Evolutionary conservation across 2,113 vertebrate species (phyloP).

Genomic region (Coregonus clupeaformis): DNA sequence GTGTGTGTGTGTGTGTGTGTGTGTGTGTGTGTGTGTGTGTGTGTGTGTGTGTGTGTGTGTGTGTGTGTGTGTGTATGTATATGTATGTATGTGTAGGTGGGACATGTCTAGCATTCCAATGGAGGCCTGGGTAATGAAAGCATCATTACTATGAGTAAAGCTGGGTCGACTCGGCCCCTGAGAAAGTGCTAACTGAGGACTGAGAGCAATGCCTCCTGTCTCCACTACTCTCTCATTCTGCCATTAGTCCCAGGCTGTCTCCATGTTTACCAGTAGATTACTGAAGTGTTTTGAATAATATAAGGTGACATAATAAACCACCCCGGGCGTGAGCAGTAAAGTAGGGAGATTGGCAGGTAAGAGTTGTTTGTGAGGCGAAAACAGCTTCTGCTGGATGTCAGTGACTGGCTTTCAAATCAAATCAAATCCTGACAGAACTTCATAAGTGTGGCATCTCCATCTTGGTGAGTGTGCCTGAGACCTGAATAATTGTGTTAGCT

Average conservation of each 20-base stretch:
- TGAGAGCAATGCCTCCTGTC: slow-evolving; percentile 49
- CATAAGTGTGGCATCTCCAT: slow-evolving; percentile 20
- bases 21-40: background rate
- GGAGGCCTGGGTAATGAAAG: slow-evolving; percentile 51
- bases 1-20: slow-evolving; percentile 1
- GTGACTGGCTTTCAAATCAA: slow-evolving; percentile 19
- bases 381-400: slow-evolving; percentile 28
- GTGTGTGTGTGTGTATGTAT: background rate
- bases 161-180: slow-evolving; percentile 39
- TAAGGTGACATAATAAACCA: slow-evolving; percentile 59
- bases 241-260: slow-evolving; percentile 55
- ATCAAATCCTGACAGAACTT: slow-evolving; percentile 34
- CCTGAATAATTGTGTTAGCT: too few relatives aligned
- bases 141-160: slow-evolving; percentile 55
- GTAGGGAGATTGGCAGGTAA: slow-evolving; percentile 45
- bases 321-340: slow-evolving; percentile 13
- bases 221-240: slow-evolving; percentile 49
- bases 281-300: slow-evolving; percentile 57
- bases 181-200: slow-evolving; percentile 55
- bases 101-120: slow-evolving; percentile 56
- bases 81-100: slow-evolving; percentile 40
- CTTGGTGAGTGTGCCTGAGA: background rate
- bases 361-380: slow-evolving; percentile 37
- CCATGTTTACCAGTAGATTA: slow-evolving; percentile 55
- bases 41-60: background rate